phyloP scores from a whole-genome alignment of 2,113 vertebrate genomes.

The Festucalex cinctus region DNA sequence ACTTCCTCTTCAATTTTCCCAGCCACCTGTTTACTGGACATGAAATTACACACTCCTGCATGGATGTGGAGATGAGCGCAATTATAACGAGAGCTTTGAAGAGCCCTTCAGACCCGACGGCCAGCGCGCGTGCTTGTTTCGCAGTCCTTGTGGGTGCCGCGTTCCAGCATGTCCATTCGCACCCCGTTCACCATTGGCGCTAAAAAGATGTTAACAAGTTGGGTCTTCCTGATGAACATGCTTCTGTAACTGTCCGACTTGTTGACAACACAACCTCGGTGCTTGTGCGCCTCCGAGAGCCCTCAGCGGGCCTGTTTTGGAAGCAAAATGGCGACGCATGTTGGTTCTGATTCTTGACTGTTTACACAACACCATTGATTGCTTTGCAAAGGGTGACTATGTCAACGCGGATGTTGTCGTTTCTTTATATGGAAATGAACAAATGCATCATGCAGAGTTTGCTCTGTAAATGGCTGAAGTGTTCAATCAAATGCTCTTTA shows the following conservation, averaged over 20 bases:
- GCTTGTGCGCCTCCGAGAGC: conserved; percentile 15
- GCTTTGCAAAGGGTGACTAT: conserved; percentile 8
- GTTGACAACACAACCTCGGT: conserved; percentile 14
- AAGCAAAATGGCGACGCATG: conserved; percentile 8
- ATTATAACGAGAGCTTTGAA: conserved; percentile 10
- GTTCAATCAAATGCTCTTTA: background rate
- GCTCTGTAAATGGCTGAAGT: background rate
- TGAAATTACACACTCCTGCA: conserved; percentile 7
- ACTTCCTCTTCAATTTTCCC: conserved; percentile 12
- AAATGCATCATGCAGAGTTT: background rate
- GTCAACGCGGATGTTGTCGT: background rate
- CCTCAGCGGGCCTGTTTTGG: conserved; percentile 8
- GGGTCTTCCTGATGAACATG: background rate
- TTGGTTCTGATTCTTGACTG: conserved; percentile 8
- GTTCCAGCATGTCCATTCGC: conserved; percentile 3
- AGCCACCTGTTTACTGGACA: conserved; percentile 11
- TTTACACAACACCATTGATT: conserved; percentile 14
- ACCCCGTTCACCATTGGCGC: background rate
- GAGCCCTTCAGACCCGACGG: conserved; percentile 5
- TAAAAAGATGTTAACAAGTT: background rate
- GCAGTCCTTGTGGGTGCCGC: conserved; percentile 2
- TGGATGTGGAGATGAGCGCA: background rate
- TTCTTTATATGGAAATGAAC: background rate
- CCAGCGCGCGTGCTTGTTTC: background rate
- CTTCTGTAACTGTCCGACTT: background rate